Evolutionary conservation across 2,797 vertebrate genomes (phyloP).

Genomic region (Yasuhikotakia modesta): DNA sequence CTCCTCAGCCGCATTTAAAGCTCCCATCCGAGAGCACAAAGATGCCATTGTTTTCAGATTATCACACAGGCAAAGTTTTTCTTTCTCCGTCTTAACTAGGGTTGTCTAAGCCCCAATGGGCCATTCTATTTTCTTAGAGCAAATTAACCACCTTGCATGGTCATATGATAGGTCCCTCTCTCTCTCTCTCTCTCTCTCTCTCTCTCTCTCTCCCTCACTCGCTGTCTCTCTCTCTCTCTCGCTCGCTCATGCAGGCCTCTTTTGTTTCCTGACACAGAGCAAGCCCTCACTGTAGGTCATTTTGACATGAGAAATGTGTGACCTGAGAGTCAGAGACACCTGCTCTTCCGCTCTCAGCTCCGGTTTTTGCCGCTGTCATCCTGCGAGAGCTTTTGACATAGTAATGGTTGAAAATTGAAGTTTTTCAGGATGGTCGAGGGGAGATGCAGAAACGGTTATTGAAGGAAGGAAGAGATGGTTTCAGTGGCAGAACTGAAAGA

Average conservation of each 20-base stretch:
- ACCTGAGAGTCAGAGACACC: conserved; percentile 43
- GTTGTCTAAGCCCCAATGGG: conserved; percentile 41
- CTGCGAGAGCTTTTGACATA: conserved; percentile 43
- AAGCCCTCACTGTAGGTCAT: conserved; percentile 39
- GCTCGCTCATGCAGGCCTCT: conserved; percentile 18
- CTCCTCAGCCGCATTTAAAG: conserved; percentile 43
- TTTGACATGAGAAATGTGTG: conserved; percentile 49
- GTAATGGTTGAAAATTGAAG: conserved; percentile 47
- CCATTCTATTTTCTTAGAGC: conserved; percentile 44
- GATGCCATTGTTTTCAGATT: conserved; percentile 48
- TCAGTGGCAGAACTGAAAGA: conserved; percentile 31
- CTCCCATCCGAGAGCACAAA: conserved; percentile 39
- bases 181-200: conserved; percentile 14
- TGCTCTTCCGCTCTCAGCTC: conserved; percentile 31
- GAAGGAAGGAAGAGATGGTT: conserved; percentile 21
- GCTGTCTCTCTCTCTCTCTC: not conserved
- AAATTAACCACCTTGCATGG: conserved; percentile 37
- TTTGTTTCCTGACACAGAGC: conserved; percentile 45
- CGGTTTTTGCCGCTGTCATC: conserved; percentile 24
- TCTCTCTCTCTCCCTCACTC: not conserved
- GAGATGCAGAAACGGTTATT: conserved; percentile 24
- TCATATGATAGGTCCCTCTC: conserved; percentile 35
- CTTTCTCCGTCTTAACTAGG: conserved; percentile 39
- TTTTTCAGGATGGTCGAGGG: conserved; percentile 38
- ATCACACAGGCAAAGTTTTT: conserved; percentile 46